Conservation (phyloP, 2,797 vertebrate genomes). For the Alosa sapidissima region DNA sequence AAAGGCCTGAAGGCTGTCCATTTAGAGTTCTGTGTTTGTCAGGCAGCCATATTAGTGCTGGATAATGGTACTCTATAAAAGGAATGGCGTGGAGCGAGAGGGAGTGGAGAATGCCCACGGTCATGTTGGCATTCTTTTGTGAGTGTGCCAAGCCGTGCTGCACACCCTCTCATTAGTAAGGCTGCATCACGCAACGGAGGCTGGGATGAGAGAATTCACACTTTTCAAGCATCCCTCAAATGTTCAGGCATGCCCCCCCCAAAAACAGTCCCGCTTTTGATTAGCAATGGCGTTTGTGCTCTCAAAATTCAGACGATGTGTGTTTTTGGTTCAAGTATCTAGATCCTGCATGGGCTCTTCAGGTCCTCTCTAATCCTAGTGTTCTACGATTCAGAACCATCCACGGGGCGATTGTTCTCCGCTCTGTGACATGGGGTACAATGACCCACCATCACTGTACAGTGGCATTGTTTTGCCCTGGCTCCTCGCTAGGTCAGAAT, state of each 20-base stretch:
- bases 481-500: slow-evolving; percentile 26
- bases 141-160: slow-evolving; percentile 27
- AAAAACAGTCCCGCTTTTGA: not conserved
- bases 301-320: not conserved
- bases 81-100: not conserved
- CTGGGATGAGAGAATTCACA: not conserved
- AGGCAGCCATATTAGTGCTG: slow-evolving; percentile 30
- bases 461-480: slow-evolving; percentile 17
- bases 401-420: not conserved
- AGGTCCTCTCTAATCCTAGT: not conserved
- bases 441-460: slow-evolving; percentile 5
- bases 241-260: not conserved
- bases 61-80: slow-evolving; percentile 29
- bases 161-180: slow-evolving; percentile 34
- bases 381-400: not conserved
- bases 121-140: slow-evolving; percentile 35
- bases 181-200: not conserved
- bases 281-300: not conserved
- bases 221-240: slow-evolving; percentile 15
- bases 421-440: slow-evolving; percentile 17
- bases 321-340: slow-evolving; percentile 6
- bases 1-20: slow-evolving; percentile 24
- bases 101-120: slow-evolving; percentile 18
- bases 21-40: slow-evolving; percentile 11
- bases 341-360: not conserved